Evolutionary conservation across 2,113 vertebrate species (phyloP).

Genomic region (Eleginops maclovinus): DNA sequence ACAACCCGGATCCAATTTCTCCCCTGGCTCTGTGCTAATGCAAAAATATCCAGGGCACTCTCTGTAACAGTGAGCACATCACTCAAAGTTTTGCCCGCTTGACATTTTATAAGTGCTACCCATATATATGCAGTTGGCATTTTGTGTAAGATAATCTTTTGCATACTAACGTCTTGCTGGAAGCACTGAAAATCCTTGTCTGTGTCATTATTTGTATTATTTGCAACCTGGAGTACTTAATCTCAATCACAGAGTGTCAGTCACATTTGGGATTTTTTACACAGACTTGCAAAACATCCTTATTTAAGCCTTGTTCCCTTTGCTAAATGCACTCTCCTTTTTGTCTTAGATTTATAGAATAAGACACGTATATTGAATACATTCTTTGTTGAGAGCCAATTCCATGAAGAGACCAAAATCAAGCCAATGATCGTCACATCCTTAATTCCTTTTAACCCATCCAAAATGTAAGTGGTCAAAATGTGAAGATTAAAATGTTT

Average conservation of each 20-base stretch:
- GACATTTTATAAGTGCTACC: slow-evolving; percentile 59
- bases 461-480: neutral
- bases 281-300: neutral
- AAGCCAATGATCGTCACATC: neutral
- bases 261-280: slow-evolving; percentile 16
- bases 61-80: slow-evolving; percentile 52
- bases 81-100: slow-evolving; percentile 61
- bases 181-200: slow-evolving; percentile 13
- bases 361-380: neutral
- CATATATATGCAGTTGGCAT: slow-evolving; percentile 50
- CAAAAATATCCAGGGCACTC: slow-evolving; percentile 44
- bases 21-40: slow-evolving; percentile 32
- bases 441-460: neutral
- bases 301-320: neutral
- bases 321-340: neutral
- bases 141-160: slow-evolving; percentile 53
- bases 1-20: slow-evolving; percentile 32
- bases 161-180: slow-evolving; percentile 25
- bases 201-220: slow-evolving; percentile 14
- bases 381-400: neutral
- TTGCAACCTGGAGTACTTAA: neutral
- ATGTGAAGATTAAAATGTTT: too few relatives aligned
- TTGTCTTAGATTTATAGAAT: neutral
- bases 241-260: neutral
- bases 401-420: neutral